A percentile compares a stretch with the other conserved stretches of the same genome.
phyloP scores from a whole-genome alignment of 2,888 invertebrate genomes.

The Melipona beecheii region DNA sequence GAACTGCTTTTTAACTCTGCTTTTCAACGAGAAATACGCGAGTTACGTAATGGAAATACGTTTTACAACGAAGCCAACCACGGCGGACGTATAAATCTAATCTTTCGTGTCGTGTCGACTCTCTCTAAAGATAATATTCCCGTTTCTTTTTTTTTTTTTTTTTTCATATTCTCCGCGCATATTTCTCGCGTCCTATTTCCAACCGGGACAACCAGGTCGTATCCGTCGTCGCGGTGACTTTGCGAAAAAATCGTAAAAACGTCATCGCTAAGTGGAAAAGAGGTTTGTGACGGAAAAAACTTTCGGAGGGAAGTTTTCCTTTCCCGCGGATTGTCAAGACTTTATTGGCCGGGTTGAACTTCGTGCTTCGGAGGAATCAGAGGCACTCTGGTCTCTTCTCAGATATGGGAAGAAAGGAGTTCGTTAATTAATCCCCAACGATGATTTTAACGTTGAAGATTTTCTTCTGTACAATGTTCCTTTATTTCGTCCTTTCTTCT shows the following conservation, averaged over 20 bases:
- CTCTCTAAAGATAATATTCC: constrained; percentile 39
- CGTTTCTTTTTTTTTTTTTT: background rate
- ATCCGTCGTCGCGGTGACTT: constrained; percentile 3
- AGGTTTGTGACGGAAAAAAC: background rate
- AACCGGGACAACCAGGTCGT: background rate
- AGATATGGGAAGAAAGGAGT: constrained; percentile 1
- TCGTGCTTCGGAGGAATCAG: background rate
- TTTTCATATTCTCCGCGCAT: background rate
- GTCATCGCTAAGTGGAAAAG: background rate
- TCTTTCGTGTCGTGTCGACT: constrained; percentile 14
- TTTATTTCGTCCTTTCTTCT: background rate
- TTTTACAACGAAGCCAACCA: constrained; percentile 38
- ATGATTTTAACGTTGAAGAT: background rate
- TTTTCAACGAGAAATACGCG: constrained; percentile 31
- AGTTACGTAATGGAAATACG: constrained; percentile 54
- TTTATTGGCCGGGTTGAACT: background rate
- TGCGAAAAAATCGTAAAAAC: background rate
- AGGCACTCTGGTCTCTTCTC: background rate
- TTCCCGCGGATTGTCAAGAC: background rate
- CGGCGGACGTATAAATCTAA: constrained; percentile 41
- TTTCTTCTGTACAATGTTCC: background rate
- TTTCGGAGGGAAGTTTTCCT: background rate
- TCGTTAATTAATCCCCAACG: background rate
- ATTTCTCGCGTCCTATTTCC: constrained; percentile 29
- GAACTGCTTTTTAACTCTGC: constrained; percentile 12